These are phyloP conservation scores for Brachionus calyciflorus DNA, from an alignment of 1,140 invertebrate genomes.

Conservation along the genomic window DNA sequence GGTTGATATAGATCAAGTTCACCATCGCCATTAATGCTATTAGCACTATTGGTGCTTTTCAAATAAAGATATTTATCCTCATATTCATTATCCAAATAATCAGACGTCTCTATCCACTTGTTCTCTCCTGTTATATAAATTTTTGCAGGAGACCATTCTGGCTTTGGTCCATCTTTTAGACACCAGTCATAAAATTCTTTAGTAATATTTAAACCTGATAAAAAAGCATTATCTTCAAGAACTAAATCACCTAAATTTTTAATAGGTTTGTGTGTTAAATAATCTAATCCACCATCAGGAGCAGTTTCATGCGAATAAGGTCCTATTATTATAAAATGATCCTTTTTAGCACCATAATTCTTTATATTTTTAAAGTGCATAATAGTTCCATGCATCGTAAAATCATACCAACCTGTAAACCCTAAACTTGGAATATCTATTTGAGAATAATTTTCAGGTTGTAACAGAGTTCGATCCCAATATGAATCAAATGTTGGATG, in stretches of 20 bases:
- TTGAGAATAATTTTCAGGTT: neutral
- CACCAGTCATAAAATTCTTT: slow-evolving; percentile 30
- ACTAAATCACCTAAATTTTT: neutral
- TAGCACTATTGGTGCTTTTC: neutral
- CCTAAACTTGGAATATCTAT: neutral
- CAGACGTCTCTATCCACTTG: neutral
- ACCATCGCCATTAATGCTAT: no score
- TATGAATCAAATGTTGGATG: no score
- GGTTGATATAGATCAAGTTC: no score
- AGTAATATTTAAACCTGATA: slow-evolving; percentile 27
- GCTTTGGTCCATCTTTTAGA: neutral
- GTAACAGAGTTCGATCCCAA: neutral
- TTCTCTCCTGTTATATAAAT: slow-evolving; percentile 32
- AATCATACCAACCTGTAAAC: slow-evolving; percentile 40
- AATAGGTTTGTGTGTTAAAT: neutral
- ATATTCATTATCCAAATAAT: neutral
- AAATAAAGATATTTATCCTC: neutral
- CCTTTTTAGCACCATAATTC: neutral
- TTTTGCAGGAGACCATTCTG: neutral
- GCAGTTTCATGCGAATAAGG: slow-evolving; percentile 12
- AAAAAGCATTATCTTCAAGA: neutral
- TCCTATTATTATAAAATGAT: slow-evolving; percentile 8
- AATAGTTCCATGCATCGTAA: neutral
- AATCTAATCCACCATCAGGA: slow-evolving; percentile 23
- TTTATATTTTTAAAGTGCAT: neutral